phyloP scores from a whole-genome alignment of 2,888 invertebrate genomes.

The Epinotia nisella region DNA sequence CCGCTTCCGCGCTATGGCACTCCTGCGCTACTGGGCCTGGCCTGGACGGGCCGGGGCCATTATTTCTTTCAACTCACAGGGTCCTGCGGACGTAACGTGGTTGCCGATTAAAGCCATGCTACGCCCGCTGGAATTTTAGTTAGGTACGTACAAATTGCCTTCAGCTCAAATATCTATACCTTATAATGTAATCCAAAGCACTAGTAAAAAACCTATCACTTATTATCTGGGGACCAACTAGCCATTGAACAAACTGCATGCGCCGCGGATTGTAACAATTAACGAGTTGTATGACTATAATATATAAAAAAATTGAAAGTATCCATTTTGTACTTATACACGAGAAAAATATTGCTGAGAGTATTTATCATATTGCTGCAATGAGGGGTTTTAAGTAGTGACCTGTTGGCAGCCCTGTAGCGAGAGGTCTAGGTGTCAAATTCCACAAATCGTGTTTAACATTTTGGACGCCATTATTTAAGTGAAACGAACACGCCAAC shows the following conservation, averaged over 20 bases:
- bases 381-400: not conserved
- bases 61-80: not conserved
- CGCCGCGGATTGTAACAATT: not conserved
- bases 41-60: too few relatives aligned
- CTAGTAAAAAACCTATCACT: not conserved
- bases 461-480: too few relatives aligned
- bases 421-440: not conserved
- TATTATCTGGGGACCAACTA: conserved; percentile 8
- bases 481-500: too few relatives aligned
- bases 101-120: too few relatives aligned
- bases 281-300: not conserved
- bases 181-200: not conserved
- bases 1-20: too few relatives aligned
- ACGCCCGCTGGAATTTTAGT: not conserved
- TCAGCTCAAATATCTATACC: not conserved
- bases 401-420: not conserved
- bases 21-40: too few relatives aligned
- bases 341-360: too few relatives aligned
- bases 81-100: too few relatives aligned
- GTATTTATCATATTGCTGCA: not conserved
- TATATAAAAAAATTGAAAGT: too few relatives aligned
- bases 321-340: too few relatives aligned
- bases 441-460: too few relatives aligned
- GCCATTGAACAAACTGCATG: conserved; percentile 1
- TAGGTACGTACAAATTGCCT: not conserved